phyloP scores from a whole-genome alignment of 2,113 vertebrate species.

The Peromyscus polionotus region DNA sequence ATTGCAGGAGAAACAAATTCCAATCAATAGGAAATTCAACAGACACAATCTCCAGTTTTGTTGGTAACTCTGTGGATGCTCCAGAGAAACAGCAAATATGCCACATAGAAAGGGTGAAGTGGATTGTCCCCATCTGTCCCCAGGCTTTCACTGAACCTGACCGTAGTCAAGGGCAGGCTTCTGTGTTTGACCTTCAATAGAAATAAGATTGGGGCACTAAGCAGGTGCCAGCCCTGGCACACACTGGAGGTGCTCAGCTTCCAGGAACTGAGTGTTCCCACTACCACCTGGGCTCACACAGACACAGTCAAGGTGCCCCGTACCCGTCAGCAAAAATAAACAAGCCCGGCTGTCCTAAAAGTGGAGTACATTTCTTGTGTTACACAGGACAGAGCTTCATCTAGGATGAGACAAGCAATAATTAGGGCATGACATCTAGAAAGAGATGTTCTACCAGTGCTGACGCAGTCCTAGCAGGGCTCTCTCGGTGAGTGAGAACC shows the following conservation, averaged over 20 bases:
- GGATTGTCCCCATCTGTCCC: neutral
- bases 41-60: neutral
- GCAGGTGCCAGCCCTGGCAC: neutral
- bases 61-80: neutral
- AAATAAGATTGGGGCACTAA: neutral
- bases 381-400: neutral
- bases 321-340: neutral
- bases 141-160: neutral
- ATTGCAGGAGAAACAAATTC: neutral
- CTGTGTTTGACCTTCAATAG: neutral
- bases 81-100: neutral
- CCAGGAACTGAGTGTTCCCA: neutral
- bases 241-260: neutral
- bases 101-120: neutral
- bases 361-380: neutral
- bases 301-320: neutral
- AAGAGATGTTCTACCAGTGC: fast-evolving
- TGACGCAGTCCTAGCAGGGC: neutral
- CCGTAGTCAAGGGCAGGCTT: neutral
- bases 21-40: neutral
- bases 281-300: neutral
- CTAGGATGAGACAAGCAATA: neutral
- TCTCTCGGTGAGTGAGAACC: neutral
- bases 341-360: neutral
- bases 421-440: neutral